Conservation (phyloP, 37 sponge, comb jelly and placozoan genomes). For the Chondrilla cf. caribensis region DNA sequence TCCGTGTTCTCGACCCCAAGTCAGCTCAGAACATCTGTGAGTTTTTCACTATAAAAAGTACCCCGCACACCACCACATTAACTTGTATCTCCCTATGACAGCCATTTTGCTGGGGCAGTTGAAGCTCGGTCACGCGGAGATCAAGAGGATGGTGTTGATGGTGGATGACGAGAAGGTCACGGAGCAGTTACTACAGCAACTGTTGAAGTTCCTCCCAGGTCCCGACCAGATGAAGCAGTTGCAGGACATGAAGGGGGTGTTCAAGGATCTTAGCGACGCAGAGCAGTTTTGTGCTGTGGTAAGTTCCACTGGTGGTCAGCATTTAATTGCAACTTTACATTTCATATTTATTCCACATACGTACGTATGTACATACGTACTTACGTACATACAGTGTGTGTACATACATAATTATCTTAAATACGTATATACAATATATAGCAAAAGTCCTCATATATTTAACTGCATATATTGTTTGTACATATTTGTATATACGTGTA, state of each 20-base stretch:
- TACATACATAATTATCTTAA: neutral
- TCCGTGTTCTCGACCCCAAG: conserved; percentile 88
- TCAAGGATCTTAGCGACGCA: conserved; percentile 77
- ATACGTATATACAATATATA: too few species aligned
- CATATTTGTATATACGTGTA: neutral
- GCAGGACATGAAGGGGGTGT: conserved; percentile 43
- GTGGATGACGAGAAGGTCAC: conserved; percentile 61
- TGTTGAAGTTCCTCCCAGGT: conserved; percentile 79
- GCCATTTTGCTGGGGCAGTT: conserved; percentile 77
- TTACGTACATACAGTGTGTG: neutral
- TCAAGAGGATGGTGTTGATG: conserved; percentile 48
- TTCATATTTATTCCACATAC: too few species aligned
- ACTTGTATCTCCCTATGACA: conserved; percentile 19
- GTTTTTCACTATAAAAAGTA: conserved; percentile 22
- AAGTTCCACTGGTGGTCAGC: too few species aligned
- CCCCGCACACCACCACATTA: neutral
- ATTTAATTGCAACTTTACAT: too few species aligned
- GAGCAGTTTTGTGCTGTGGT: conserved; percentile 85
- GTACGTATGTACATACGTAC: neutral
- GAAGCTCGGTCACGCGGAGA: conserved; percentile 51
- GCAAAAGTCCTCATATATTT: too few species aligned
- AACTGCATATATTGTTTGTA: too few species aligned
- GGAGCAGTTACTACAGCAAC: conserved; percentile 70
- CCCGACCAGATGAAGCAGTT: conserved; percentile 76
- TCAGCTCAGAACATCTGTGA: conserved; percentile 93